These are phyloP conservation scores for Lordiphosa clarofinis DNA, from an alignment of 1,140 invertebrate species.

Conservation along the genomic window DNA sequence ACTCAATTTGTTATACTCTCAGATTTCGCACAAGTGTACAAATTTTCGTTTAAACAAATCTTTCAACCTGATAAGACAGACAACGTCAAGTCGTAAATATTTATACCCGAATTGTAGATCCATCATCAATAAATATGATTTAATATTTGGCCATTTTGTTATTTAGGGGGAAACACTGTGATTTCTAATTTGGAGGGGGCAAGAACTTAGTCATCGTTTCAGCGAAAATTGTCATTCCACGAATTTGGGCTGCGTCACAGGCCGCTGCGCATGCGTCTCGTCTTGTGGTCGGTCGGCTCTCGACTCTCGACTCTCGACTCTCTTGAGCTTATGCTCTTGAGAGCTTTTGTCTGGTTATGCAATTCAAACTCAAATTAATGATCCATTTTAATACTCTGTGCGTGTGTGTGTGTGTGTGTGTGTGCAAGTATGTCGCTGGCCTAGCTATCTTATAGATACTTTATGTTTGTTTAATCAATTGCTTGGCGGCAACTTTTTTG, in stretches of 20 bases:
- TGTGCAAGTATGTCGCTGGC: no score
- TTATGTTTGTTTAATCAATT: no score
- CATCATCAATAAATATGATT: no score
- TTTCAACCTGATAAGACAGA: conserved; percentile 20
- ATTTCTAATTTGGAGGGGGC: not conserved
- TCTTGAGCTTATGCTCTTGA: no score
- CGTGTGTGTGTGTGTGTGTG: no score
- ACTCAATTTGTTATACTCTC: conserved; percentile 28
- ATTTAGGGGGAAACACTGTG: not conserved
- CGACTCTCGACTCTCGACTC: no score
- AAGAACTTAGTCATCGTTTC: conserved; percentile 1
- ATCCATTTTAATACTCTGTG: no score
- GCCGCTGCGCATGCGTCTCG: not conserved
- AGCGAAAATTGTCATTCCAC: not conserved
- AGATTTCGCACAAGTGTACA: conserved; percentile 32
- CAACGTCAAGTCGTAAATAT: conserved; percentile 32
- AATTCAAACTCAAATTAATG: no score
- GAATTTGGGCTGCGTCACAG: conserved; percentile 18
- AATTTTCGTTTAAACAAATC: conserved; percentile 21
- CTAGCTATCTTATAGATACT: no score
- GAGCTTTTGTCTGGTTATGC: no score
- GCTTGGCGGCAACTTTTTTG: no score
- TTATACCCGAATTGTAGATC: conserved; percentile 15
- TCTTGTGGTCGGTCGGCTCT: not conserved
- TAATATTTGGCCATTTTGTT: not conserved